Conservation (phyloP, 2,888 invertebrate genomes). For the Troides helena region DNA sequence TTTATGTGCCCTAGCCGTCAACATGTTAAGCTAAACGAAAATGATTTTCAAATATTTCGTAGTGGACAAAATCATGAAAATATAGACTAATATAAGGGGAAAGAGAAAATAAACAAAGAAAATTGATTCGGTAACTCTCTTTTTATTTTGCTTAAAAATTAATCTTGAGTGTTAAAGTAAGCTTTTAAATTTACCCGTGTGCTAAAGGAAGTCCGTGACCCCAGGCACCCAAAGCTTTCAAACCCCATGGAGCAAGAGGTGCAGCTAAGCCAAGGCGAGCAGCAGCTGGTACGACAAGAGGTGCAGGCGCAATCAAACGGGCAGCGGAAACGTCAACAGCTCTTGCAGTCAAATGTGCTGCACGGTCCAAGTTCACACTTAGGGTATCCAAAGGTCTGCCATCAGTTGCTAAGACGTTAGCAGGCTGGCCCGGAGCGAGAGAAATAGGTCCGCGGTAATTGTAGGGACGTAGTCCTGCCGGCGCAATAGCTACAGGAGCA, state of each 20-base stretch:
- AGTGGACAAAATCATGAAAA: no score
- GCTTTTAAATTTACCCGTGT: slow-evolving; percentile 52
- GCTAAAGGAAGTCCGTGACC: slow-evolving; percentile 41
- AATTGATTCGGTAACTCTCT: slow-evolving; percentile 3
- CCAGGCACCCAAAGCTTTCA: slow-evolving; percentile 38
- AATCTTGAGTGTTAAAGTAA: neutral
- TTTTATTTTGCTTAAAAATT: slow-evolving; percentile 6
- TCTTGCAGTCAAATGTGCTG: slow-evolving; percentile 66
- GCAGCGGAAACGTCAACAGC: slow-evolving; percentile 42
- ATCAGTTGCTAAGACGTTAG: slow-evolving; percentile 64
- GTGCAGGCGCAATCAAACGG: slow-evolving; percentile 39
- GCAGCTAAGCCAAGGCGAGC: slow-evolving; percentile 44
- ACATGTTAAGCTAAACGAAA: no score
- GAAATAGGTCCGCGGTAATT: slow-evolving; percentile 68
- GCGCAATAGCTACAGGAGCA: slow-evolving; percentile 46
- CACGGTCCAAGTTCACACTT: slow-evolving; percentile 70
- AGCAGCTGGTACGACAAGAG: slow-evolving; percentile 42
- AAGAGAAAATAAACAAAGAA: no score
- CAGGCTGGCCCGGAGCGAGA: slow-evolving; percentile 69
- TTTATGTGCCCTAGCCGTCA: no score
- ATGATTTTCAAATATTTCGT: no score
- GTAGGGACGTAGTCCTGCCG: slow-evolving; percentile 47
- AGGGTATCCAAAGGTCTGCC: slow-evolving; percentile 71
- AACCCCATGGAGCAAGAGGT: slow-evolving; percentile 38
- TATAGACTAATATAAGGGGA: no score